Conservation (phyloP, 2,113 vertebrate species). For the Arothron firmamentum region DNA sequence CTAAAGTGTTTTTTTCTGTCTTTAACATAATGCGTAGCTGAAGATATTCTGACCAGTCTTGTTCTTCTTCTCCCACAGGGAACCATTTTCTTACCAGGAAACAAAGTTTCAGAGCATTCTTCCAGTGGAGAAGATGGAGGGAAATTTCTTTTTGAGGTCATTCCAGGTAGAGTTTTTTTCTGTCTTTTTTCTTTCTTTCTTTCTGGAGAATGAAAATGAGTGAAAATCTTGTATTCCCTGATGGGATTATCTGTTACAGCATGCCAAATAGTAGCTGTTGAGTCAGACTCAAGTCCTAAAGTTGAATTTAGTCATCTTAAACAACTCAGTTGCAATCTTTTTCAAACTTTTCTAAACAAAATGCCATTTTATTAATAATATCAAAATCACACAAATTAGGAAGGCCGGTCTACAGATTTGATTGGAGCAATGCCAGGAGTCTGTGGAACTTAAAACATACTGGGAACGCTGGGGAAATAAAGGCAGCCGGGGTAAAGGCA, state of each 20-base stretch:
- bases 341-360: too few species aligned
- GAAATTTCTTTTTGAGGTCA: slow-evolving; percentile 95
- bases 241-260: too few species aligned
- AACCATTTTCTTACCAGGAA: slow-evolving; percentile 89
- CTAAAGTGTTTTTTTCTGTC: too few species aligned
- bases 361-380: too few species aligned
- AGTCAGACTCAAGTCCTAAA: too few species aligned
- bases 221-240: not conserved
- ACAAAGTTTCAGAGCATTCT: slow-evolving; percentile 92
- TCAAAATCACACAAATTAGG: too few species aligned
- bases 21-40: too few species aligned
- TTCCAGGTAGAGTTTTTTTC: slow-evolving; percentile 83
- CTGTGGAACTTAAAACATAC: slow-evolving; percentile 42
- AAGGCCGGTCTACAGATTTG: too few species aligned
- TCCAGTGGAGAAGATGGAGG: slow-evolving; percentile 88
- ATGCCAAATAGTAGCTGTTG: too few species aligned
- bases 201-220: not conserved
- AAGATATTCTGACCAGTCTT: not conserved
- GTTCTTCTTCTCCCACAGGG: slow-evolving; percentile 75
- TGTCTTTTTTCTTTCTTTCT: not conserved
- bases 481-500: slow-evolving; percentile 36
- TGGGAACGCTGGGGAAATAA: slow-evolving; percentile 23
- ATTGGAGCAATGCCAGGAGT: slow-evolving; percentile 25
- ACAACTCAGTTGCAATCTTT: too few species aligned
- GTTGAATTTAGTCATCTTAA: too few species aligned